These are phyloP conservation scores for Helicolenus hilgendorfi DNA, from an alignment of 2,797 vertebrate species.

Conservation along the genomic window DNA sequence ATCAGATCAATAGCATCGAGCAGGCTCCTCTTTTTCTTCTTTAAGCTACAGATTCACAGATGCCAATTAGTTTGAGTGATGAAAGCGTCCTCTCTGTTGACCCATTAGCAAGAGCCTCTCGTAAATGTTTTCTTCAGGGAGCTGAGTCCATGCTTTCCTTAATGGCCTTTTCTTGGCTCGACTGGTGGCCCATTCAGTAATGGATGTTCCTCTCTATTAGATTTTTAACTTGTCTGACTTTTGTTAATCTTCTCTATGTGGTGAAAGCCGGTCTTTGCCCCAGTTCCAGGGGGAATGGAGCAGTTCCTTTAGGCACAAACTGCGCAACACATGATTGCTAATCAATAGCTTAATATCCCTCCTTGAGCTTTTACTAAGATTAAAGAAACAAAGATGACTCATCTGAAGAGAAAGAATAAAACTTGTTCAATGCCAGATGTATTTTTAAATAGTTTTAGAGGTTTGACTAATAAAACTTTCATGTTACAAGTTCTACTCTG, in stretches of 20 bases:
- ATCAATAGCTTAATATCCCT: constrained; percentile 44
- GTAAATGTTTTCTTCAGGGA: constrained; percentile 78
- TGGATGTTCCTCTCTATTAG: constrained; percentile 77
- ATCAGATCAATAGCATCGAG: constrained; percentile 74
- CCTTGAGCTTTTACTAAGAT: constrained; percentile 32
- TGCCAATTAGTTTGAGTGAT: constrained; percentile 88
- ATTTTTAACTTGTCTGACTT: constrained; percentile 75
- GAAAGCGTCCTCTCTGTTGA: constrained; percentile 81
- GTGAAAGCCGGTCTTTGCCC: constrained; percentile 22
- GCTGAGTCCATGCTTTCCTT: constrained; percentile 80
- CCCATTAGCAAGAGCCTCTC: constrained; percentile 76
- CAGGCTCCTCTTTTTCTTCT: constrained; percentile 72
- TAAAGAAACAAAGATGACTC: constrained; percentile 27
- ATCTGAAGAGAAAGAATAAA: constrained; percentile 2
- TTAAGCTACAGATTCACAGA: constrained; percentile 76
- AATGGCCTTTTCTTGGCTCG: constrained; percentile 81
- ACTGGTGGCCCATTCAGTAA: constrained; percentile 76
- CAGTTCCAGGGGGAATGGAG: constrained; percentile 19
- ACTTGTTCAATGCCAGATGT: background rate
- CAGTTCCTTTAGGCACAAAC: constrained; percentile 26
- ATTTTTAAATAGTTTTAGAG: background rate
- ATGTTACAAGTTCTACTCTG: background rate
- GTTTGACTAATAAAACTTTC: background rate
- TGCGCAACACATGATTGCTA: constrained; percentile 18
- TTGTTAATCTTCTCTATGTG: constrained; percentile 58